These are phyloP conservation scores for Mobula hypostoma DNA, from an alignment of 2,113 vertebrate genomes.

Conservation along the genomic window DNA sequence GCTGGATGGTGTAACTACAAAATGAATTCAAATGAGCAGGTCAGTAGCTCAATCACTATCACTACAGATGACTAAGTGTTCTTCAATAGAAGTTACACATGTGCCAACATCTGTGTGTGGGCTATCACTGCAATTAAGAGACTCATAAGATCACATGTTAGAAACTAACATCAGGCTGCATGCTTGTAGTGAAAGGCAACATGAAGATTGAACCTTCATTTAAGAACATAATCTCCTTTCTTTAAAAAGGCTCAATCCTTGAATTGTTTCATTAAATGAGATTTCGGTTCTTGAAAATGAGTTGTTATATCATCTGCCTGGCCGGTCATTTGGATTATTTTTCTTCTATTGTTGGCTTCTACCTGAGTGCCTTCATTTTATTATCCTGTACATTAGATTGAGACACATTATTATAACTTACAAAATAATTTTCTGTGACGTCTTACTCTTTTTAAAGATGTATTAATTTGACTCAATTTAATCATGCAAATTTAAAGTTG, in stretches of 20 bases:
- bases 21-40: not conserved
- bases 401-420: not conserved
- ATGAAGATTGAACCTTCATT: not conserved
- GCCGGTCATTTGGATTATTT: not conserved
- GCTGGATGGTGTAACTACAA: not conserved
- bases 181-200: not conserved
- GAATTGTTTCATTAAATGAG: not conserved
- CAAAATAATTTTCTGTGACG: not conserved
- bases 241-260: not conserved
- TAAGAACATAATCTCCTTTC: not conserved
- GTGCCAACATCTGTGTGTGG: not conserved
- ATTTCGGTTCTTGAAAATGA: not conserved
- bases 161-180: not conserved
- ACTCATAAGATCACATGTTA: not conserved
- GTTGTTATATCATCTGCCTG: not conserved
- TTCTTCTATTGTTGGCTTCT: not conserved
- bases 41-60: not conserved
- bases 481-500: not conserved
- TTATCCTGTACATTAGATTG: not conserved
- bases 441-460: not conserved
- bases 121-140: not conserved
- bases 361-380: not conserved
- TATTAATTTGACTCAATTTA: not conserved
- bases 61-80: not conserved
- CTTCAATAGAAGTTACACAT: not conserved